These are phyloP conservation scores for Bufo gargarizans DNA, from an alignment of 2,113 vertebrate species.

Conservation along the genomic window DNA sequence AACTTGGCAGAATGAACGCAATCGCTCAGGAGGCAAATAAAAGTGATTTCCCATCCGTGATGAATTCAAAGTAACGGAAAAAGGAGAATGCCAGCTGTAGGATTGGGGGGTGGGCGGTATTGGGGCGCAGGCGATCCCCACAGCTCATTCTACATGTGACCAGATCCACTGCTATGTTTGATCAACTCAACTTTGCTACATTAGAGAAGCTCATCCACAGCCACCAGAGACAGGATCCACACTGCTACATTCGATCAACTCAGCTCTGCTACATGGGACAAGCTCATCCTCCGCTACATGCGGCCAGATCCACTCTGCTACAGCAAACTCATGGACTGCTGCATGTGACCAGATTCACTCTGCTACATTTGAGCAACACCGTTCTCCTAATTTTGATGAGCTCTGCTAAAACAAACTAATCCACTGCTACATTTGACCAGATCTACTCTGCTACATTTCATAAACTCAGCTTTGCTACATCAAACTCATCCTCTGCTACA, in stretches of 20 bases:
- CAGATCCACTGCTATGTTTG: too few species aligned
- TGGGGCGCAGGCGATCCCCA: neutral
- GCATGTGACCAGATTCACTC: neutral
- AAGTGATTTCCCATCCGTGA: neutral
- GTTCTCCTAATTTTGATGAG: neutral
- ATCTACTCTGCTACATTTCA: neutral
- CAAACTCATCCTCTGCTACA: neutral
- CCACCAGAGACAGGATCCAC: too few species aligned
- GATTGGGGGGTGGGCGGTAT: too few species aligned
- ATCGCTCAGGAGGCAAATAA: neutral
- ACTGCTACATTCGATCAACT: neutral
- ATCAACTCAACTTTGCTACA: neutral
- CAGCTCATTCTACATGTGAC: neutral
- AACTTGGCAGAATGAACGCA: neutral
- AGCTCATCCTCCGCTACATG: neutral
- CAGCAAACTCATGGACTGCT: neutral
- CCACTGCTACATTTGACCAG: neutral
- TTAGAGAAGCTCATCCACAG: too few species aligned
- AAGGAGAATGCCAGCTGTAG: neutral
- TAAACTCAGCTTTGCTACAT: neutral
- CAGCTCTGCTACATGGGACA: neutral
- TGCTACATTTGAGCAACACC: too few species aligned
- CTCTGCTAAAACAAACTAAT: neutral
- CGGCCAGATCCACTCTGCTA: neutral
- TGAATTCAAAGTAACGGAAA: neutral